Evolutionary conservation across 37 sponge, comb jelly and placozoan genomes (phyloP).

Genomic region (Crambe crambe): DNA sequence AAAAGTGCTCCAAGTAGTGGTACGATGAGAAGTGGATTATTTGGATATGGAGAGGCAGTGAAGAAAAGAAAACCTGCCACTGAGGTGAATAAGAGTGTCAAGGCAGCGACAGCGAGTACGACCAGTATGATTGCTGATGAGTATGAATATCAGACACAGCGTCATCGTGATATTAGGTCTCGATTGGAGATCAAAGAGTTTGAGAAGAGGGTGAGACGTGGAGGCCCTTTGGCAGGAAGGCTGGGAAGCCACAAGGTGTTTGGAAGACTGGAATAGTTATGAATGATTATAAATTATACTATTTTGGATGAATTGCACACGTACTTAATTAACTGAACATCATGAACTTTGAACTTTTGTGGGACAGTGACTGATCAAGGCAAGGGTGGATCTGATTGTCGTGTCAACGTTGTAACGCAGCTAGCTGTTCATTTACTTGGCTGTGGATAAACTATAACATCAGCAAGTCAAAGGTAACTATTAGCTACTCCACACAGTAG

Average conservation of each 20-base stretch:
- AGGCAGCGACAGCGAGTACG: not conserved
- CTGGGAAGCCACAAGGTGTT: slow-evolving; percentile 47
- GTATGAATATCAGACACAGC: slow-evolving; percentile 22
- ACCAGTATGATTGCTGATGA: slow-evolving; percentile 40
- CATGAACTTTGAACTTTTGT: too few species aligned
- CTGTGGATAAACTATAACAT: too few species aligned
- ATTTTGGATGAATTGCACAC: too few species aligned
- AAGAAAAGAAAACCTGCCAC: not conserved
- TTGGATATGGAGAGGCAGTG: not conserved
- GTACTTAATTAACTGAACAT: too few species aligned
- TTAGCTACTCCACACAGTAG: too few species aligned
- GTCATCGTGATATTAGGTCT: slow-evolving; percentile 34
- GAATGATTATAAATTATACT: too few species aligned
- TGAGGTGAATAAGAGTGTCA: not conserved
- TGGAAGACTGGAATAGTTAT: slow-evolving; percentile 22
- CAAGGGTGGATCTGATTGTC: not conserved
- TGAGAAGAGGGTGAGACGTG: slow-evolving; percentile 21
- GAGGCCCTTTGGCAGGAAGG: slow-evolving; percentile 35
- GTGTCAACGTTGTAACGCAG: too few species aligned
- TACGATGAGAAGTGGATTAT: not conserved
- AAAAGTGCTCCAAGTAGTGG: not conserved
- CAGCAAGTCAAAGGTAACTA: too few species aligned
- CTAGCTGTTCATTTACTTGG: too few species aligned
- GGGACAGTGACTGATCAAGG: too few species aligned
- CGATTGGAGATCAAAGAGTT: slow-evolving; percentile 40